A percentile compares a stretch with the other conserved stretches of the same genome.
These are phyloP conservation scores for Grantiella picta DNA, from an alignment of 2,113 vertebrate species.

Conservation along the genomic window DNA sequence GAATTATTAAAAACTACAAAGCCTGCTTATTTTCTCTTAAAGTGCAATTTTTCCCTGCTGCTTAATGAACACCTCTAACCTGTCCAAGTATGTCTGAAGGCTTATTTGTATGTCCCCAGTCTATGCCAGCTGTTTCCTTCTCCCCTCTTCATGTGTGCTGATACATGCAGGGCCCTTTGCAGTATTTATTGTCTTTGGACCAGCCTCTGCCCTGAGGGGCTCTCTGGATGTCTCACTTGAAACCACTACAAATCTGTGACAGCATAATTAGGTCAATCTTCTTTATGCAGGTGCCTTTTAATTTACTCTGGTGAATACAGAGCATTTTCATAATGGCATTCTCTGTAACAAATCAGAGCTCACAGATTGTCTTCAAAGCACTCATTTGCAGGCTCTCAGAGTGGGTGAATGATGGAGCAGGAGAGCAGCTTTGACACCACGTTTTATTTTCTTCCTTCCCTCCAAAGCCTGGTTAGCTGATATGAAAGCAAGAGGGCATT, in stretches of 20 bases:
- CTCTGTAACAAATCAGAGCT: neutral
- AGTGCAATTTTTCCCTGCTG: neutral
- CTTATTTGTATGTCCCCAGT: neutral
- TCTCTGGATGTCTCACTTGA: neutral
- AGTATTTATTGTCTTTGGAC: neutral
- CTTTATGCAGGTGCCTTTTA: neutral
- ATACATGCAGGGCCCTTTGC: neutral
- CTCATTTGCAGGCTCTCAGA: neutral
- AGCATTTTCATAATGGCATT: neutral
- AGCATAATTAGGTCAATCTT: neutral
- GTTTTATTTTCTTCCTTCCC: neutral
- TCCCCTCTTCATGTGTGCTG: neutral
- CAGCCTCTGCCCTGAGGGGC: neutral
- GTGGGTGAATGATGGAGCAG: neutral
- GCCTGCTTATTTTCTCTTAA: neutral
- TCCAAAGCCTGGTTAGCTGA: neutral
- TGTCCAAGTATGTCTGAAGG: neutral
- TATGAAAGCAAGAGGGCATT: neutral
- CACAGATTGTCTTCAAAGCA: neutral
- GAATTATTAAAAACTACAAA: neutral
- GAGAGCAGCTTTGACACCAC: neutral
- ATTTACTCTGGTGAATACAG: neutral
- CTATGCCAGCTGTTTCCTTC: neutral
- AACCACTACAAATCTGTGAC: neutral
- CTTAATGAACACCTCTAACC: neutral